Conservation (phyloP, 2,113 vertebrate genomes). For the Scomber scombrus region DNA sequence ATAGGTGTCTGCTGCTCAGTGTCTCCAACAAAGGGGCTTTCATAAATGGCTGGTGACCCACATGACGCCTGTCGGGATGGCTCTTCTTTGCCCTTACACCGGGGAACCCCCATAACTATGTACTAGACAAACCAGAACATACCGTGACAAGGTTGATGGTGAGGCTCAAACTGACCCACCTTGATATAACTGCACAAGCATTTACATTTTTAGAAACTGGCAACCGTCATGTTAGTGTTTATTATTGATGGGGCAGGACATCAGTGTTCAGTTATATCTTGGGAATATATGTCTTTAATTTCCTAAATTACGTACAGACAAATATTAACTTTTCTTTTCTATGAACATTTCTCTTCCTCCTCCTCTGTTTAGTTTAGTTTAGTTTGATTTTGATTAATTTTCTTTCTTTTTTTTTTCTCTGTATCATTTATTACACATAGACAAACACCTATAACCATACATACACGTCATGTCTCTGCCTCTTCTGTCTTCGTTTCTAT, state of each 20-base stretch:
- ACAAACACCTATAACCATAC: neutral
- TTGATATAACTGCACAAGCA: neutral
- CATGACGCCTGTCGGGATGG: constrained; percentile 70
- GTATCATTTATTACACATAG: neutral
- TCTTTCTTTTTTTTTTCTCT: too few species aligned
- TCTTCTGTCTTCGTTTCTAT: too few species aligned
- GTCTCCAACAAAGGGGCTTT: constrained; percentile 82
- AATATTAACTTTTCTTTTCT: neutral
- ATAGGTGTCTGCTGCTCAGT: constrained; percentile 81
- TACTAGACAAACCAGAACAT: neutral
- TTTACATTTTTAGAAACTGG: neutral
- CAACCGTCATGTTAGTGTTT: neutral
- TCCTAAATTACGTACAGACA: constrained; percentile 14
- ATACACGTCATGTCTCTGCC: neutral
- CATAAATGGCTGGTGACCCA: constrained; percentile 78
- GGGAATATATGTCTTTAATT: constrained; percentile 26
- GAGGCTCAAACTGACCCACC: neutral
- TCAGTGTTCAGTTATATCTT: neutral
- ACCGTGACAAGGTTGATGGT: neutral
- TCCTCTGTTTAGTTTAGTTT: too few species aligned
- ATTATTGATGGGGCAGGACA: neutral
- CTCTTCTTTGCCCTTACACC: constrained; percentile 24
- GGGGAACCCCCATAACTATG: too few species aligned
- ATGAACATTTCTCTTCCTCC: too few species aligned
- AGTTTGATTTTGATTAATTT: too few species aligned